A percentile compares a stretch with the other conserved stretches of the same genome.
These are phyloP conservation scores for Pristiophorus japonicus DNA, from an alignment of 2,113 vertebrate species.

Conservation along the genomic window DNA sequence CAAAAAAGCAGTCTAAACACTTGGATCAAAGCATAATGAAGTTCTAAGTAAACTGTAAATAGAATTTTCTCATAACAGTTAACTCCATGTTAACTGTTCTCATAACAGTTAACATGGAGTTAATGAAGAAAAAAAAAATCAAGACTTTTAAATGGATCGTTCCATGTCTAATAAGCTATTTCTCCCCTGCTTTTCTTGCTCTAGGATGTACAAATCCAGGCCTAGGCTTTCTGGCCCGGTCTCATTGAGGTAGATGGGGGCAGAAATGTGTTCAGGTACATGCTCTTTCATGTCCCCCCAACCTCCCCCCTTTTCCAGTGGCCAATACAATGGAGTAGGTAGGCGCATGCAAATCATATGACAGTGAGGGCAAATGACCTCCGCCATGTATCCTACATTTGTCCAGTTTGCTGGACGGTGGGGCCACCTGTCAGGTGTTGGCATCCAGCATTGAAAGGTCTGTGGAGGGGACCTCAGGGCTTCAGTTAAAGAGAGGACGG, in stretches of 20 bases:
- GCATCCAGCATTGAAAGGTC: not conserved
- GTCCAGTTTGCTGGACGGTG: not conserved
- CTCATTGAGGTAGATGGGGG: not conserved
- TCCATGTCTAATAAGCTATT: not conserved
- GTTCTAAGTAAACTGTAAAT: not conserved
- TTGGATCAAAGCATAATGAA: not conserved
- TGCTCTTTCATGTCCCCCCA: not conserved
- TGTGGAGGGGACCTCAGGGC: not conserved
- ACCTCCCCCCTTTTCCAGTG: not conserved
- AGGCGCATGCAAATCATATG: not conserved
- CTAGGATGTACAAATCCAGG: not conserved
- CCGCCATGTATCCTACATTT: not conserved
- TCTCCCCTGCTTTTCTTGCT: not conserved
- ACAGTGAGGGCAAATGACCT: not conserved
- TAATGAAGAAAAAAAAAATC: not conserved
- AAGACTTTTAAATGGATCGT: not conserved
- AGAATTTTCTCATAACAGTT: not conserved
- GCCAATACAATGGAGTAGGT: not conserved
- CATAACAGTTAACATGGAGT: not conserved
- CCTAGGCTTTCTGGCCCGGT: not conserved
- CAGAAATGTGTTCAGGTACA: not conserved
- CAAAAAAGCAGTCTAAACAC: not conserved
- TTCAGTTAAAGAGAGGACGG: not conserved
- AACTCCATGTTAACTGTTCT: too few species aligned
- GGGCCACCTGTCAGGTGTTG: not conserved